A percentile compares a stretch with the other conserved stretches of the same genome.
Evolutionary conservation across 2,797 vertebrate species (phyloP).

Genomic region (Tiaroga cobitis): DNA sequence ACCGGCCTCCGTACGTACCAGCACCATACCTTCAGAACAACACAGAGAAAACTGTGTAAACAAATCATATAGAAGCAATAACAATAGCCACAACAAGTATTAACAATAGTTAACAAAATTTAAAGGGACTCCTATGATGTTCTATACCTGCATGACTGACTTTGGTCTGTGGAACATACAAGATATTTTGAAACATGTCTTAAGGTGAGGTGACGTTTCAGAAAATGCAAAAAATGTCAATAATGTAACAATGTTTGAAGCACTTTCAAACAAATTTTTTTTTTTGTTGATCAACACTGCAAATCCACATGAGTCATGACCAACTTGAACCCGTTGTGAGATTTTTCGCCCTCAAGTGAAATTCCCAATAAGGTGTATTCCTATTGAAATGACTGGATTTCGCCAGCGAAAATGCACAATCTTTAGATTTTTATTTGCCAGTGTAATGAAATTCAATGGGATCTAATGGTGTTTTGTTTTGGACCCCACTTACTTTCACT

Average conservation of each 20-base stretch:
- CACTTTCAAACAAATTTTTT: not conserved
- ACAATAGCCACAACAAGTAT: not conserved
- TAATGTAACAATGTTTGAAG: not conserved
- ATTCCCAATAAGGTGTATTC: not conserved
- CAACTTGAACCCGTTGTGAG: not conserved
- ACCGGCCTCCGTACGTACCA: constrained; percentile 93
- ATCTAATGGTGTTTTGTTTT: not conserved
- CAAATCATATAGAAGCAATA: not conserved
- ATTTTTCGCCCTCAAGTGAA: not conserved
- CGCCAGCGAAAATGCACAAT: not conserved
- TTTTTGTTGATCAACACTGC: not conserved
- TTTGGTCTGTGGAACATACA: not conserved
- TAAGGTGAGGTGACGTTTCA: not conserved
- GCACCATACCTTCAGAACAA: constrained; percentile 87
- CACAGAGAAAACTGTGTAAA: not conserved
- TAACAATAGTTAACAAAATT: not conserved
- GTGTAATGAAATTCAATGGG: not conserved
- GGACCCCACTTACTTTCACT: not conserved
- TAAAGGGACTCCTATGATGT: not conserved
- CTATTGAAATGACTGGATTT: not conserved
- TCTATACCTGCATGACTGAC: not conserved
- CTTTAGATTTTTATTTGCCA: not conserved
- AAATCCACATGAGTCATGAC: not conserved
- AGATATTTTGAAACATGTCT: not conserved
- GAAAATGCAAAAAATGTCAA: not conserved